Conservation (phyloP, 2,888 invertebrate genomes). For the Neoscelio sp. region DNA sequence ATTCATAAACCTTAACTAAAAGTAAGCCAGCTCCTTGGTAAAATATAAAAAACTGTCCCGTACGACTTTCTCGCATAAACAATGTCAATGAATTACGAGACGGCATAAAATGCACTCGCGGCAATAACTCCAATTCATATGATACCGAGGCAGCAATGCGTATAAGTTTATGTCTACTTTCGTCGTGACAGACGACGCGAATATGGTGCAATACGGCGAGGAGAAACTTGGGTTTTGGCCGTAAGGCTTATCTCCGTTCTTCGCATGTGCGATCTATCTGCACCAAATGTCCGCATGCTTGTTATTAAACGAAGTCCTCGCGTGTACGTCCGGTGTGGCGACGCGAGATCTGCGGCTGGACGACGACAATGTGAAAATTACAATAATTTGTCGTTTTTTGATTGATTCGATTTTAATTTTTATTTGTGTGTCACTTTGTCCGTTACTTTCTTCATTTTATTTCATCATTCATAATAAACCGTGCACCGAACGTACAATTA, state of each 20-base stretch:
- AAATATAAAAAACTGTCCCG: slow-evolving; percentile 9
- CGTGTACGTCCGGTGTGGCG: slow-evolving; percentile 76
- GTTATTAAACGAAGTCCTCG: slow-evolving; percentile 78
- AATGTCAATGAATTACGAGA: slow-evolving; percentile 31
- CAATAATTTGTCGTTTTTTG: slow-evolving; percentile 53
- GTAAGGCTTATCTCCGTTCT: slow-evolving; percentile 72
- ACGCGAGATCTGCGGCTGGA: slow-evolving; percentile 4
- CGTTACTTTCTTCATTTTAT: slow-evolving; percentile 33
- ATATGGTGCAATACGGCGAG: slow-evolving; percentile 73
- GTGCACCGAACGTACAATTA: slow-evolving; percentile 48
- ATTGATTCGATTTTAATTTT: slow-evolving; percentile 53
- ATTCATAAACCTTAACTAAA: not conserved
- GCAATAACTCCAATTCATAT: slow-evolving; percentile 36
- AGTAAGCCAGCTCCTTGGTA: not conserved
- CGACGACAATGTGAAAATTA: slow-evolving; percentile 51
- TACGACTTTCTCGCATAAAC: slow-evolving; percentile 63
- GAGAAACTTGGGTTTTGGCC: slow-evolving; percentile 74
- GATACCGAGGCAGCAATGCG: slow-evolving; percentile 26
- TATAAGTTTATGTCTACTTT: slow-evolving; percentile 42
- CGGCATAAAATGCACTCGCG: not conserved
- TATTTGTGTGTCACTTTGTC: slow-evolving; percentile 27
- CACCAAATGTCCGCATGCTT: slow-evolving; percentile 61
- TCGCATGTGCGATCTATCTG: slow-evolving; percentile 78
- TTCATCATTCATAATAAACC: slow-evolving; percentile 28
- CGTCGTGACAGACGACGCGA: slow-evolving; percentile 66